Conservation (phyloP, 2,797 vertebrate genomes). For the Liparis tanakae region DNA sequence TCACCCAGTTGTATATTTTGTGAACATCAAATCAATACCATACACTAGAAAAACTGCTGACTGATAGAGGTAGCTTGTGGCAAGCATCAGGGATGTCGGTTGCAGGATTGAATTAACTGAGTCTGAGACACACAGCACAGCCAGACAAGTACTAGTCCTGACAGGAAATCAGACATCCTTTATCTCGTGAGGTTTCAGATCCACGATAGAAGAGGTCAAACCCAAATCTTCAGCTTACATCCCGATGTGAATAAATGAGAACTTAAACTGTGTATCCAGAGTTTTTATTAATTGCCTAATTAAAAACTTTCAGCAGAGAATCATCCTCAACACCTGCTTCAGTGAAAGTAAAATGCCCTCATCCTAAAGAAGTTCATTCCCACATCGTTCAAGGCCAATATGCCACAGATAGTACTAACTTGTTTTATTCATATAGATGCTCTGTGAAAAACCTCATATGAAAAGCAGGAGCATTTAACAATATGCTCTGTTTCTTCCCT, state of each 20-base stretch:
- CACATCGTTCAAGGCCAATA: conserved; percentile 17
- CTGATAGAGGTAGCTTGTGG: not conserved
- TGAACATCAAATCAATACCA: conserved; percentile 6
- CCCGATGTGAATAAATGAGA: not conserved
- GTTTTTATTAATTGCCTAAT: conserved; percentile 28
- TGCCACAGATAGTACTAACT: not conserved
- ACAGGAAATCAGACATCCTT: conserved; percentile 10
- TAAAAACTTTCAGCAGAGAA: conserved; percentile 21
- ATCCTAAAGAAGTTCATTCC: not conserved
- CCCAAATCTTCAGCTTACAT: not conserved
- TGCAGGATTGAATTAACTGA: no score
- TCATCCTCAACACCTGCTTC: conserved; percentile 12
- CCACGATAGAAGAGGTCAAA: not conserved
- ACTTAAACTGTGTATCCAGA: not conserved
- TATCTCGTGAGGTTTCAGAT: not conserved
- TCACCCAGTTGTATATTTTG: not conserved
- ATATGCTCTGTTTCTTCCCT: not conserved
- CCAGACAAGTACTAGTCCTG: conserved; percentile 15
- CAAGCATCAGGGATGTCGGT: not conserved
- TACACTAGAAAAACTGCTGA: conserved; percentile 6
- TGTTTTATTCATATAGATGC: conserved; percentile 21
- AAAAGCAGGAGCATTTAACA: conserved; percentile 19
- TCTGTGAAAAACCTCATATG: conserved; percentile 7
- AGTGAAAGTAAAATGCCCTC: conserved; percentile 9
- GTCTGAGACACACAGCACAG: conserved; percentile 4